Conservation (phyloP, 2,113 vertebrate species). For the Stegastes partitus region DNA sequence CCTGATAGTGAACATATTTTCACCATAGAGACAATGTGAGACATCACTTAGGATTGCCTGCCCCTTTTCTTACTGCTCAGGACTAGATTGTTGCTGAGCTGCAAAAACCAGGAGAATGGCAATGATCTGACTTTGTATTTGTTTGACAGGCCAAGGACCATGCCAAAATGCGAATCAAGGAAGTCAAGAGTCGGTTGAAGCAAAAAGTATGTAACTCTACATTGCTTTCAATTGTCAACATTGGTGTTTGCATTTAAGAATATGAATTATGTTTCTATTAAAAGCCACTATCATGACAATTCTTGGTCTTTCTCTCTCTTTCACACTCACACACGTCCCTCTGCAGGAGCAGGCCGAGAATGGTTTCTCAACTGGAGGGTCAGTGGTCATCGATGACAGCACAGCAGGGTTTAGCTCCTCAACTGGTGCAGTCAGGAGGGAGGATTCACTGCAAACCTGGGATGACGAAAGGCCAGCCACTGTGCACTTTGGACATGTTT, state of each 20-base stretch:
- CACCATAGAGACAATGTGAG: neutral
- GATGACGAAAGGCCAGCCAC: conserved; percentile 92
- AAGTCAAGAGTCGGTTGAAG: conserved; percentile 88
- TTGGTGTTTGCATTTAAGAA: neutral
- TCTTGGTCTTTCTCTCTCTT: conserved; percentile 23
- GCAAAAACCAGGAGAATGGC: neutral
- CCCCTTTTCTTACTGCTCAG: too few species aligned
- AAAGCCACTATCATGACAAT: neutral
- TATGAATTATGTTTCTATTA: neutral
- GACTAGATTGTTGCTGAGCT: neutral
- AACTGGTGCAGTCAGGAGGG: conserved; percentile 83
- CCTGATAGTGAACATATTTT: neutral
- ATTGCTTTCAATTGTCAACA: too few species aligned
- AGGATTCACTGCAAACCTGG: conserved; percentile 77
- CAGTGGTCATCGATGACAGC: conserved; percentile 80
- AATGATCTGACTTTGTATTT: conserved; percentile 1
- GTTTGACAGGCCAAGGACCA: conserved; percentile 96
- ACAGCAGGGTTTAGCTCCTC: conserved; percentile 52
- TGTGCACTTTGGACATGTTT: conserved; percentile 95
- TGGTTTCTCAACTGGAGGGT: conserved; percentile 82
- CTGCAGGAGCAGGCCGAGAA: conserved; percentile 93
- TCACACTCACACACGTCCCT: conserved; percentile 13
- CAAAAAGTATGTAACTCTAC: conserved; percentile 83
- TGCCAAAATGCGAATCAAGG: conserved; percentile 98
- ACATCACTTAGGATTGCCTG: too few species aligned